Evolutionary conservation across 1,140 invertebrate species (phyloP), one percentile per base, ranked within the genome.

Genomic region (Drosophila saltans): DNA sequence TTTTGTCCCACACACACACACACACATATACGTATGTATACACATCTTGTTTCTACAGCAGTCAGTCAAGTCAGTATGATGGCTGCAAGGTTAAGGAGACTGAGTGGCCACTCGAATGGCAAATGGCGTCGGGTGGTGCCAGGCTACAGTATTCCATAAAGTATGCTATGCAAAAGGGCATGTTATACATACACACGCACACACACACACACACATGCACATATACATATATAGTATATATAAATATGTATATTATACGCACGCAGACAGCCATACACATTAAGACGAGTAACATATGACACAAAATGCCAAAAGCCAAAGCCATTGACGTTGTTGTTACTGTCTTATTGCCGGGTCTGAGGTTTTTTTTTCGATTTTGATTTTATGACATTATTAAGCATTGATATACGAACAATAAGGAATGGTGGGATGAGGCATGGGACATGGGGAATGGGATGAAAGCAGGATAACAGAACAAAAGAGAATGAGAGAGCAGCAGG

Each of bases 311-410:
- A 58, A 58, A 58, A 61, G 61, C 43, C 71, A 45, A 67, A 62
- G 26, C 66, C 57, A 60, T 69, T 76, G 72, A 30, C 26, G 33
- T 36, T 64, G 62, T 36, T 48, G 39, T 60, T 76, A 72, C 52
- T 16, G 10, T 52, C 58, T 52, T 58, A 21, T 45, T 58, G 58
- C 57, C 3, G 21, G 41, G 41, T 57, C 40, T 63, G 52, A 70
- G 76, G 72, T 70, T 48, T 48, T 52, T 52, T 26, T 52, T 52
- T 52, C 45, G 45, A 52, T 52, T 83, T 71, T 68, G 69, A 84
- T 84, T 77, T 80, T 76, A 74, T 74, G 74, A 72, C 77, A 78
- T 84, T 80, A 80, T 78, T 78, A 84, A 69, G 74, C 81, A 84
- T 84, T 80, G 81, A 84, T 84, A 78, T 81, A 69, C 75, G 57